Conservation (phyloP, 2,113 vertebrate genomes). For the Maccullochella peelii region DNA sequence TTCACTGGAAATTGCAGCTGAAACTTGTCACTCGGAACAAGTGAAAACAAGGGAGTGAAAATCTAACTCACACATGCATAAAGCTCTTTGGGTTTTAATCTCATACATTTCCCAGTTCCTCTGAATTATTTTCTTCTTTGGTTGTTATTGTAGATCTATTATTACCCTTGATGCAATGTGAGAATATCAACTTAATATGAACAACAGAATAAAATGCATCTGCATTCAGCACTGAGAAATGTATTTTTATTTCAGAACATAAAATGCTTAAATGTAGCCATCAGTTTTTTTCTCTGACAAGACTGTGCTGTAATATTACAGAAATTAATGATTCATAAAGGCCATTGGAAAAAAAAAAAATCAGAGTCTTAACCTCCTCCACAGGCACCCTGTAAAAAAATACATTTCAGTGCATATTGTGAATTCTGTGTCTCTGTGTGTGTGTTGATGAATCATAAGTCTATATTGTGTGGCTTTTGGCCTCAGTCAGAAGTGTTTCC, state of each 20-base stretch:
- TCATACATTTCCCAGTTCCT: not conserved
- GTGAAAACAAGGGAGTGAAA: slow-evolving; percentile 20
- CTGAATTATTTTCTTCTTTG: not conserved
- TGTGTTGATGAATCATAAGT: slow-evolving; percentile 75
- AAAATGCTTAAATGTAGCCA: slow-evolving; percentile 55
- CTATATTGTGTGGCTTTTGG: slow-evolving; percentile 81
- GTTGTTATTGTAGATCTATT: not conserved
- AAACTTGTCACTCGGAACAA: slow-evolving; percentile 51
- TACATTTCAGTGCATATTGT: slow-evolving; percentile 64
- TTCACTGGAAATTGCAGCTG: slow-evolving; percentile 26
- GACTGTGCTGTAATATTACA: slow-evolving; percentile 60
- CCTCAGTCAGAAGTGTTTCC: slow-evolving; percentile 79
- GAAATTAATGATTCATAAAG: slow-evolving; percentile 75
- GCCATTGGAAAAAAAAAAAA: slow-evolving; percentile 38
- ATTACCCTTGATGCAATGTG: not conserved
- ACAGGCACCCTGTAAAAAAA: slow-evolving; percentile 53
- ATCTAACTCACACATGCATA: not conserved
- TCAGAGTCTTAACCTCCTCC: slow-evolving; percentile 65
- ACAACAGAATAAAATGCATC: not conserved
- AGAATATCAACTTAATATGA: not conserved
- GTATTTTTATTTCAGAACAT: slow-evolving; percentile 21
- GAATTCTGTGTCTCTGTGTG: slow-evolving; percentile 52
- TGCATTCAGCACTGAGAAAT: not conserved
- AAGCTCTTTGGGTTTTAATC: not conserved
- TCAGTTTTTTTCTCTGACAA: slow-evolving; percentile 53